A percentile compares a stretch with the other conserved stretches of the same genome.
Evolutionary conservation across 2,888 invertebrate species (phyloP).

Genomic region (Ceratothoa steindachneri): DNA sequence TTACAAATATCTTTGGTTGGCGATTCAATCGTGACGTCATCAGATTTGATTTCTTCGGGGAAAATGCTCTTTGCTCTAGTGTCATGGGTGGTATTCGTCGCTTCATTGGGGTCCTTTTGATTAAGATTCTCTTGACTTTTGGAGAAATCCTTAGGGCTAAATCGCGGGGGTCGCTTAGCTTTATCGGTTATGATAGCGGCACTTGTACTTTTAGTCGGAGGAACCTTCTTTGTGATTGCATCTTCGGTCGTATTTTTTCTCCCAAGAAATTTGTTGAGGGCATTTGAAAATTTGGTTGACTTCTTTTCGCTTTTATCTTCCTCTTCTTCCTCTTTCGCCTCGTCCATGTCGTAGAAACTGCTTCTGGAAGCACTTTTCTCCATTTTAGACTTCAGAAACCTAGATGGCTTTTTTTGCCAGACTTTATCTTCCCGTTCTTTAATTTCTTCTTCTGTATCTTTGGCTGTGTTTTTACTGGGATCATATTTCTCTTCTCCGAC

Average conservation of each 20-base stretch:
- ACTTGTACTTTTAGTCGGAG: conserved; percentile 6
- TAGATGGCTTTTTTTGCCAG: conserved; percentile 38
- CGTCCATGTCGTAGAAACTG: conserved; percentile 31
- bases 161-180: conserved; percentile 31
- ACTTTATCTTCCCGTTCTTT: conserved; percentile 36
- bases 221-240: not conserved
- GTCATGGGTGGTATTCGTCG: not conserved
- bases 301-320: conserved; percentile 29
- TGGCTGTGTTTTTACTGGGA: not conserved
- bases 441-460: conserved; percentile 19
- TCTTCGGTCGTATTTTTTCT: conserved; percentile 38
- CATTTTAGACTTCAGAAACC: conserved; percentile 32
- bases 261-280: conserved; percentile 44
- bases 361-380: conserved; percentile 40
- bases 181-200: conserved; percentile 14
- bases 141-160: conserved; percentile 34
- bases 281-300: conserved; percentile 37
- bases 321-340: conserved; percentile 26
- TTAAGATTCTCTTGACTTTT: conserved; percentile 39
- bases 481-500: conserved; percentile 25
- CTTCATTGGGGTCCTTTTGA: conserved; percentile 17
- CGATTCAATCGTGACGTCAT: conserved; percentile 38
- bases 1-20: conserved; percentile 42
- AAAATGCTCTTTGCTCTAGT: not conserved
- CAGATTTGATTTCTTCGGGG: not conserved